phyloP scores from a whole-genome alignment of 2,797 vertebrate species.

The Etheostoma nigrum region DNA sequence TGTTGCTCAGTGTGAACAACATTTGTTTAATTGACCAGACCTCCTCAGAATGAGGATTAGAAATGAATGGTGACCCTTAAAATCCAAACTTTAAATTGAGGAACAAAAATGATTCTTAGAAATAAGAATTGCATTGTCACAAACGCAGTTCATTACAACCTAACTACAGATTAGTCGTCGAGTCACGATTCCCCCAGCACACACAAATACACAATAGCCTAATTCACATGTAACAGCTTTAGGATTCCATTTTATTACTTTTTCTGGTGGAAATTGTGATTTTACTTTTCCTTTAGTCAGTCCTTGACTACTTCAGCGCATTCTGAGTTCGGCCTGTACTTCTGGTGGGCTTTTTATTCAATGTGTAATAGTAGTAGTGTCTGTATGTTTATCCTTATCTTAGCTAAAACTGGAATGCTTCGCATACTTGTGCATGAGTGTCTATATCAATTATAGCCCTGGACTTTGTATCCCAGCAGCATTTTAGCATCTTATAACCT shows the following conservation, averaged over 20 bases:
- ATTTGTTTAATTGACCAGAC: constrained; percentile 7
- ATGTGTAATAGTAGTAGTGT: constrained; percentile 46
- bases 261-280: constrained; percentile 48
- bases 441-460: constrained; percentile 59
- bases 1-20: constrained; percentile 55
- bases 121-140: neutral
- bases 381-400: constrained; percentile 65
- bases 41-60: neutral
- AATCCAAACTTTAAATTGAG: neutral
- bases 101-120: neutral
- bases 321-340: constrained; percentile 51
- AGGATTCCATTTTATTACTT: constrained; percentile 27
- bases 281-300: constrained; percentile 47
- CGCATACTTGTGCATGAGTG: constrained; percentile 75
- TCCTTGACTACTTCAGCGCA: constrained; percentile 45
- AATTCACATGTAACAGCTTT: constrained; percentile 38
- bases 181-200: neutral
- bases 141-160: neutral
- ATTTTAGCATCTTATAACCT: constrained; percentile 47
- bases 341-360: constrained; percentile 61
- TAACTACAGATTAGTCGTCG: neutral
- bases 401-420: constrained; percentile 71
- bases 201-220: constrained; percentile 24
- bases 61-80: constrained; percentile 3
- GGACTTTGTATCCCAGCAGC: constrained; percentile 58